phyloP scores from a whole-genome alignment of 1,140 invertebrate species.

The Mactra quadrangularis region DNA sequence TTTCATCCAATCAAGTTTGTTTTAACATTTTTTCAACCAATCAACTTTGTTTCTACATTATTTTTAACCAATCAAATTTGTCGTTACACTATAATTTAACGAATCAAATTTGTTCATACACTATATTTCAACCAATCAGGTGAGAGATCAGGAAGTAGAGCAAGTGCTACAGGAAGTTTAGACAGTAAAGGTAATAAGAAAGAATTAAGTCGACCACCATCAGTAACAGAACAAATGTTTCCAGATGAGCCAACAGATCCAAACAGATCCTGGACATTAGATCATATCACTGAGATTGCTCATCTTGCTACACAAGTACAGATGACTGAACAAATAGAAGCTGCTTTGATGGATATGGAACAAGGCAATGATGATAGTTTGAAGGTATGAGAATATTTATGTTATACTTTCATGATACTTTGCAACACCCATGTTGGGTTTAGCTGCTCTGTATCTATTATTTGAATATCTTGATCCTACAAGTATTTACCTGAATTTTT shows the following conservation, averaged over 20 bases:
- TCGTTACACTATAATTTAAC: too few relatives aligned
- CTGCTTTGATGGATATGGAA: slow-evolving; percentile 71
- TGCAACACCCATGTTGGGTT: too few relatives aligned
- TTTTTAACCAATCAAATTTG: too few relatives aligned
- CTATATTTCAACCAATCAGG: not conserved
- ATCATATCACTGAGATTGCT: slow-evolving; percentile 80
- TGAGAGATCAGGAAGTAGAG: slow-evolving; percentile 57
- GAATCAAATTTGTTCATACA: too few relatives aligned
- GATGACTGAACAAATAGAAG: slow-evolving; percentile 74
- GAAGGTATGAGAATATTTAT: slow-evolving; percentile 29
- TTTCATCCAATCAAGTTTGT: too few relatives aligned
- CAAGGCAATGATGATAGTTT: slow-evolving; percentile 45
- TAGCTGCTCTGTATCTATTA: too few relatives aligned
- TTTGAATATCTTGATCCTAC: too few relatives aligned
- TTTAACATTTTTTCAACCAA: too few relatives aligned
- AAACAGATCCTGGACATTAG: slow-evolving; percentile 78
- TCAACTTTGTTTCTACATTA: too few relatives aligned
- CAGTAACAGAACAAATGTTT: slow-evolving; percentile 66
- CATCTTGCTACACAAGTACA: slow-evolving; percentile 79
- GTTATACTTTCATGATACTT: too few relatives aligned
- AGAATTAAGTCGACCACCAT: slow-evolving; percentile 57
- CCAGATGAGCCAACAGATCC: slow-evolving; percentile 59
- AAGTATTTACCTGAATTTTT: too few relatives aligned
- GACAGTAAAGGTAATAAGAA: slow-evolving; percentile 52
- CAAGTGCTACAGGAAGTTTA: slow-evolving; percentile 58